Evolutionary conservation across 92 coral and sea anemone genomes (phyloP), one percentile per base, ranked within the genome.

Genomic region (Meandrina meandrites): DNA sequence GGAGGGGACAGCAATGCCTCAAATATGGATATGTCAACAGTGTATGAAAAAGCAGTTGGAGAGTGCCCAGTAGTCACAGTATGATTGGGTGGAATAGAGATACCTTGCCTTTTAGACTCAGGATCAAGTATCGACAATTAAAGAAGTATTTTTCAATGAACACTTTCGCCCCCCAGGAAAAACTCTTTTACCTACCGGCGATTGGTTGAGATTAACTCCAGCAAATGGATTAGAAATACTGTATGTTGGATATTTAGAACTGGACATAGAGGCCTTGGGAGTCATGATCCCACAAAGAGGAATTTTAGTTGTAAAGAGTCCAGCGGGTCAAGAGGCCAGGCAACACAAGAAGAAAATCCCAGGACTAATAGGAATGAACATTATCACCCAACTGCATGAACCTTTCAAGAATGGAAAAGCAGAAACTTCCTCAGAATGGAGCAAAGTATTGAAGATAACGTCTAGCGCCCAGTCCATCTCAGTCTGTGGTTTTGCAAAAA

Each of bases 351-450:
- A 80, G 79, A 42, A 12, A 35, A 76, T 80, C 22, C 97, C 97
- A 57, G 93, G 93, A 35, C 64, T 94, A 70, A 79, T 94, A 8
- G 97, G 97, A 68, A 92, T 94, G 97, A 94, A 94, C 66, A 81
- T 92, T 21, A 85, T 89, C 22, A 58, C 75, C 75, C 84, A 85
- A 81, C 27, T 87, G 88, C 81, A 81, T 8, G 86, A 92, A 67
- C 30, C 78, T 60, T 57, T 0, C 32, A 76, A 76, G 21, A 60
- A 54, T 13, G 79, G 56, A 37, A 42, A 75, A 16, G 50, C 84
- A 8, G 75, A 82, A 83, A 74, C 57, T 50, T 70, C 82, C 45
- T 27, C 91, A 9, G 88, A 35, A 45, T 86, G 94, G 91, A 67
- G 75, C 24, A 31, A 87, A 80, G 89, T 90, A 37, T 75, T 85